phyloP scores from a whole-genome alignment of 2,113 vertebrate species.

The Benitochromis conjunctus region DNA sequence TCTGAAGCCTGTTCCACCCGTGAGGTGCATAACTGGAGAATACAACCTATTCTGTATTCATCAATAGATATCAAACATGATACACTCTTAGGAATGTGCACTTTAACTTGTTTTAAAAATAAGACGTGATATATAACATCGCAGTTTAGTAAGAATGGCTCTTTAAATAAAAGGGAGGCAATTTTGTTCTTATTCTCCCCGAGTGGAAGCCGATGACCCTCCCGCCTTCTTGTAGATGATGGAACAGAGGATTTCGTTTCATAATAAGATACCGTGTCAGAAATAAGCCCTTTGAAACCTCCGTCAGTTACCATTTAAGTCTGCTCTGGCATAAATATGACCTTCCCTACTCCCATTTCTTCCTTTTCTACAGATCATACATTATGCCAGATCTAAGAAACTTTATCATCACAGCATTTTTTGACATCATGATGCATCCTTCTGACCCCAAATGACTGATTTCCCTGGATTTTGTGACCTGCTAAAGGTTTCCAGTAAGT shows the following conservation, averaged over 20 bases:
- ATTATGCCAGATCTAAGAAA: background rate
- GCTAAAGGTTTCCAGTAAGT: background rate
- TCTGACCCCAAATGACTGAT: background rate
- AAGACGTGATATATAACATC: background rate
- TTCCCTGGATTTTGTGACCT: background rate
- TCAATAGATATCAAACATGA: background rate
- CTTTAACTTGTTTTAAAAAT: background rate
- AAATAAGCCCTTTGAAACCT: background rate
- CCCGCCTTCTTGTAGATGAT: background rate
- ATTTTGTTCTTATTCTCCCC: background rate
- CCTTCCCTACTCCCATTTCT: background rate
- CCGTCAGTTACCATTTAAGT: background rate
- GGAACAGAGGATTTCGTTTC: background rate
- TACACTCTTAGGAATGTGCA: background rate
- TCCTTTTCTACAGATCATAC: background rate
- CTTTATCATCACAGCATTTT: background rate
- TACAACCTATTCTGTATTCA: background rate
- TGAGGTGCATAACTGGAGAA: background rate
- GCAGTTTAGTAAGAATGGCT: background rate
- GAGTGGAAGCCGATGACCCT: background rate
- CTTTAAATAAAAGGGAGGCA: background rate
- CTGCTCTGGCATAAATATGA: background rate
- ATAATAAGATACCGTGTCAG: background rate
- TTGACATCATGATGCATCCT: background rate
- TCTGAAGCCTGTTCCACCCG: background rate